Base-by-base conservation (phyloP, 1,140 invertebrate species). In the Drosophila bocki region DNA sequence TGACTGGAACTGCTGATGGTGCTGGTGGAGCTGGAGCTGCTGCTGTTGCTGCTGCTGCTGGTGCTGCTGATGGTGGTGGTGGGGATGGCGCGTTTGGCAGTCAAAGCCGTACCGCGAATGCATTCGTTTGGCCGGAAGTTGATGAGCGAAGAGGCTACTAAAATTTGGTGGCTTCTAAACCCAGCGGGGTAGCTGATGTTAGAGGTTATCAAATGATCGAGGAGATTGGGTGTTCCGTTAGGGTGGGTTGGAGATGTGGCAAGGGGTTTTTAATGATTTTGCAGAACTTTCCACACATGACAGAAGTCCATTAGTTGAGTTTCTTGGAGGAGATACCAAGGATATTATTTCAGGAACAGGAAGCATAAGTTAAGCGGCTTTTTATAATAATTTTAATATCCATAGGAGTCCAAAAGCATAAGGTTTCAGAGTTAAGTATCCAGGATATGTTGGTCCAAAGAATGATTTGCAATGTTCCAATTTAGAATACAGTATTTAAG, bases 41-140 rank as follows among this genome's bases (percentile, higher is more conserved):
- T 77, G 80, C 0, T 85, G 77, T 1, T 80, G 84, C 0, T 67
- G 81, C 0, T 60, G 82, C 0, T 80, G 80, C 0, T 54, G 82
- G 1, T 56, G 67, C 11, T 56, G 83, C 19, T 59, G 83, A 15
- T 78, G 78, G 0, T 82, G 69, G 13, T 75, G 80, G 17, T 83
- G 84, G 51, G 87, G 90, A 51, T 87, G 84, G 57, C 85, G 91
- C 78, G 85, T 78, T 53, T 91, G 84, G 68, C 83, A 86, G 60
- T 92, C 91, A 65, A 92, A 92, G 67, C 75, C 75, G 72, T 92
- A 85, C 77, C 84, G 87, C 67, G 91, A 92, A 92, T 92, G 87
- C 91, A 92, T 92, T 92, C 87, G 91, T 91, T 86, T 78, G 64
- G 51, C 64, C 88, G 80, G 69, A 60, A 60, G 22, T 17, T 69